Percentiles rank a stretch among this genome's conserved stretches.
Evolutionary conservation across 2,113 vertebrate genomes (phyloP).

Genomic region (Balaenoptera acutorostrata): DNA sequence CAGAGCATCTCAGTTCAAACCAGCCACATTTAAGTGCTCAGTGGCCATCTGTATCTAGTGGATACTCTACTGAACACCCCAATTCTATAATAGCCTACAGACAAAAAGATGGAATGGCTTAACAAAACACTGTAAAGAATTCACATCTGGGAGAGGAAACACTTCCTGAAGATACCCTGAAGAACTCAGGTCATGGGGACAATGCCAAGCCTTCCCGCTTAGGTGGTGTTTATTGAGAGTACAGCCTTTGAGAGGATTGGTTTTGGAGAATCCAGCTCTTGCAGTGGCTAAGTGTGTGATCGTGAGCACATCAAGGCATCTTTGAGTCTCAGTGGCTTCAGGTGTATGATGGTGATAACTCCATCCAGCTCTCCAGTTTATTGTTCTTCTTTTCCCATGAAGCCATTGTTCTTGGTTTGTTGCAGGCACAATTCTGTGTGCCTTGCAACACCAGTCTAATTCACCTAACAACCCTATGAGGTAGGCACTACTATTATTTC

Average conservation of each 20-base stretch:
- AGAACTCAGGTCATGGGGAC: background rate
- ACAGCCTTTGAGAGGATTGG: no score
- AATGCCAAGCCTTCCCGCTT: accelerated
- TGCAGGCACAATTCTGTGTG: background rate
- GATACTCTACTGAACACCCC: no score
- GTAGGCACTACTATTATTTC: accelerated
- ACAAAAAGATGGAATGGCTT: background rate
- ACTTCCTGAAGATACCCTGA: background rate
- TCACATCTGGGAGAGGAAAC: background rate
- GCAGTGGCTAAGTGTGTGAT: background rate
- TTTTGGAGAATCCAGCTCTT: background rate
- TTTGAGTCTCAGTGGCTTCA: background rate
- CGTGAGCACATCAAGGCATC: background rate
- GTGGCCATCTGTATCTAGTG: no score
- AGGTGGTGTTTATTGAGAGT: background rate
- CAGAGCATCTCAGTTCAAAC: background rate
- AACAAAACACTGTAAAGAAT: no score
- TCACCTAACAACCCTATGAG: background rate
- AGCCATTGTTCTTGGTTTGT: background rate
- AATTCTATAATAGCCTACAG: background rate
- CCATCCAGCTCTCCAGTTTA: background rate
- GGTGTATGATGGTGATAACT: accelerated
- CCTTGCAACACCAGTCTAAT: background rate
- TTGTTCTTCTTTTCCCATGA: background rate
- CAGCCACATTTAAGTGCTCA: background rate